Evolutionary conservation across 2,888 invertebrate genomes (phyloP).

Genomic region (Andrena flavipes): DNA sequence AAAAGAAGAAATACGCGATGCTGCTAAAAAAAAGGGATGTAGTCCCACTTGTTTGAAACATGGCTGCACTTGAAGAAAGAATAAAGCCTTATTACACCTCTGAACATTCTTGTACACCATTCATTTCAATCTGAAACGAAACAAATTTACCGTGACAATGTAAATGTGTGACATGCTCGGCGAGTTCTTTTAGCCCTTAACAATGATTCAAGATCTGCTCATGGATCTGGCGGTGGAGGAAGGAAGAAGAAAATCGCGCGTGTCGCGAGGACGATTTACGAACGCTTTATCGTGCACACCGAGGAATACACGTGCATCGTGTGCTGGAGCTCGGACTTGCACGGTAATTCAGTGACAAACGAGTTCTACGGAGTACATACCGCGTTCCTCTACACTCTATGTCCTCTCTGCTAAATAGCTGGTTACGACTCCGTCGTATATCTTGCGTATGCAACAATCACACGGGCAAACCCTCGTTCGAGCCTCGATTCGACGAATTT

Average conservation of each 20-base stretch:
- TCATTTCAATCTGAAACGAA: too few relatives aligned
- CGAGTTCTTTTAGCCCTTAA: neutral
- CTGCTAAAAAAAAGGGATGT: too few relatives aligned
- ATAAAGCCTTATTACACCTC: too few relatives aligned
- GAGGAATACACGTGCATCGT: slow-evolving; percentile 15
- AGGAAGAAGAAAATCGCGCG: slow-evolving; percentile 51
- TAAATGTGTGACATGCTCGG: neutral
- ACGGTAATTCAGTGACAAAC: slow-evolving; percentile 65
- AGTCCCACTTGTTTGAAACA: too few relatives aligned
- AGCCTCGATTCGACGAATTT: slow-evolving; percentile 10
- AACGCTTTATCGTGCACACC: slow-evolving; percentile 52
- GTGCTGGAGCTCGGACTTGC: slow-evolving; percentile 3
- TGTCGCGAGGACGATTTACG: slow-evolving; percentile 51
- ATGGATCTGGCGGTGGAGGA: slow-evolving; percentile 2
- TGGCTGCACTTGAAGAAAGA: too few relatives aligned
- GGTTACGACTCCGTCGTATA: slow-evolving; percentile 53
- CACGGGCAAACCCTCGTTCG: slow-evolving; percentile 23
- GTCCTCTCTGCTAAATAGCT: slow-evolving; percentile 45
- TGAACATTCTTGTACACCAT: too few relatives aligned
- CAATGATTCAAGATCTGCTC: neutral
- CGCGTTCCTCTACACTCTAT: slow-evolving; percentile 35
- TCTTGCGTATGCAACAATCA: slow-evolving; percentile 31
- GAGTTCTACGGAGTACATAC: slow-evolving; percentile 43
- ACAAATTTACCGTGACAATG: too few relatives aligned
- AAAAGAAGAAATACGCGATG: too few relatives aligned